These are phyloP conservation scores for Pocillopora damicornis DNA, from an alignment of 64 coral and sea anemone genomes.

Conservation along the genomic window DNA sequence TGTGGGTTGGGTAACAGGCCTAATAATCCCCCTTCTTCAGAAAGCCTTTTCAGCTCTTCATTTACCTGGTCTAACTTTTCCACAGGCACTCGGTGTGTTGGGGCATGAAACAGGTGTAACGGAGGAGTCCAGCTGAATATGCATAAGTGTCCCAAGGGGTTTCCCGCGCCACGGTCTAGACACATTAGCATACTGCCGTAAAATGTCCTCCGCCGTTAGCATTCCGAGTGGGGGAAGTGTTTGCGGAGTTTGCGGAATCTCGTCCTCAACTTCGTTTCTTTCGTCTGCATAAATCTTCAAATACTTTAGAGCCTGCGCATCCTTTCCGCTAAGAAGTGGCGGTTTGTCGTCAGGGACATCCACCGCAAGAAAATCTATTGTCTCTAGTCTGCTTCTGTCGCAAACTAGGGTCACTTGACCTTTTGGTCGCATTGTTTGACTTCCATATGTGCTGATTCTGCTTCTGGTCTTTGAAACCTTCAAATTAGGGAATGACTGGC, in stretches of 20 bases:
- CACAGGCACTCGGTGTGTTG: conserved; percentile 41
- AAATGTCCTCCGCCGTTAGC: conserved; percentile 36
- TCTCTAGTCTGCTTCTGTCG: conserved; percentile 48
- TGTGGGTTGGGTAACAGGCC: too few species aligned
- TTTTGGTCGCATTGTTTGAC: too few species aligned
- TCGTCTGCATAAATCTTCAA: conserved; percentile 51
- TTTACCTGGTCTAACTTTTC: not conserved
- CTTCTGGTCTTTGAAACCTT: conserved; percentile 33
- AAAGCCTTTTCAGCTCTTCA: not conserved
- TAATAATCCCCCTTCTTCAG: too few species aligned
- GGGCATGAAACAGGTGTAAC: conserved; percentile 37
- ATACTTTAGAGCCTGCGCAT: conserved; percentile 44
- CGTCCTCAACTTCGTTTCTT: conserved; percentile 46
- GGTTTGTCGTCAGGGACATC: conserved; percentile 47
- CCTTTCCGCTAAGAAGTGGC: conserved; percentile 47
- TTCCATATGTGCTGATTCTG: conserved; percentile 39
- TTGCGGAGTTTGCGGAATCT: conserved; percentile 32
- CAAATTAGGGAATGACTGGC: conserved; percentile 33
- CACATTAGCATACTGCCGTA: conserved; percentile 27
- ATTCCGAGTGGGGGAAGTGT: conserved; percentile 43
- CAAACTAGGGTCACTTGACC: conserved; percentile 1
- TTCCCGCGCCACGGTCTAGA: conserved; percentile 55
- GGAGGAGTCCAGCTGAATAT: conserved; percentile 35
- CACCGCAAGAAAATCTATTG: conserved; percentile 50
- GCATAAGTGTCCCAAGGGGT: not conserved